Conservation (phyloP, 2,888 invertebrate genomes). For the Perizoma affinitatum region DNA sequence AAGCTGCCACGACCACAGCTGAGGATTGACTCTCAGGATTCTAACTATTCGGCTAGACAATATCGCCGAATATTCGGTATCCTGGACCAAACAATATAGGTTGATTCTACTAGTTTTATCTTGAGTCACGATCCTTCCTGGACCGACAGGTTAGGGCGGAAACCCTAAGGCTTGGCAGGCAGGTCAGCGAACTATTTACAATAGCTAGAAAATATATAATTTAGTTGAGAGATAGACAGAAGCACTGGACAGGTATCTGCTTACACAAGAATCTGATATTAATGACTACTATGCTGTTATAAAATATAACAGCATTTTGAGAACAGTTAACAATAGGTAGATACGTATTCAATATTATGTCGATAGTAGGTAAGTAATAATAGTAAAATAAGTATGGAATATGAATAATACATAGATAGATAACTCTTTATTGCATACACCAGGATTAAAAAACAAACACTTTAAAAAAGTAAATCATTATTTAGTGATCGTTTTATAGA, state of each 20-base stretch:
- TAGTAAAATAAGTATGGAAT: too few relatives aligned
- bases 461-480: too few relatives aligned
- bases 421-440: too few relatives aligned
- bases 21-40: not conserved
- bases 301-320: too few relatives aligned
- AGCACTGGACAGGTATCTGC: not conserved
- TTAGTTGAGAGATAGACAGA: slow-evolving; percentile 6
- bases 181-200: slow-evolving; percentile 34
- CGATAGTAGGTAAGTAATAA: too few relatives aligned
- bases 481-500: too few relatives aligned
- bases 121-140: slow-evolving; percentile 38
- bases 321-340: too few relatives aligned
- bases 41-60: not conserved
- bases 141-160: slow-evolving; percentile 27
- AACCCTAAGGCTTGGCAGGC: slow-evolving; percentile 27
- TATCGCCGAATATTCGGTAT: slow-evolving; percentile 1
- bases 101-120: slow-evolving; percentile 8
- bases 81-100: not conserved
- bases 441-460: too few relatives aligned
- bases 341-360: too few relatives aligned
- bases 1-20: not conserved
- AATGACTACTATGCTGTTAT: not conserved
- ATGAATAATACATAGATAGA: too few relatives aligned
- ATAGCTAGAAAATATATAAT: slow-evolving; percentile 23
- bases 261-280: not conserved